phyloP scores from a whole-genome alignment of 2,797 vertebrate genomes.

The Chaetophractus vellerosus region DNA sequence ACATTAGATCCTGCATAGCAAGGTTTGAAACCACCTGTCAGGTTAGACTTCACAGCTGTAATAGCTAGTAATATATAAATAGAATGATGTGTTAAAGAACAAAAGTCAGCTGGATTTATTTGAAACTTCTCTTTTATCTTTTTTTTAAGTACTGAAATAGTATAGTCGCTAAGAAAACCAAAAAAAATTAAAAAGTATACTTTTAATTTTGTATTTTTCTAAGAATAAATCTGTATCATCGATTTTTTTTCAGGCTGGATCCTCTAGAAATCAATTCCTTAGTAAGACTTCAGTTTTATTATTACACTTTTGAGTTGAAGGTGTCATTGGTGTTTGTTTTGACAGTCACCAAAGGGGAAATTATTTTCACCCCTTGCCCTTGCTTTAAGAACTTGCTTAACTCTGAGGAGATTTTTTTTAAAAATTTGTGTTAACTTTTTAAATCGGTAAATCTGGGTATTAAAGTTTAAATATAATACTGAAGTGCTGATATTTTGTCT shows the following conservation, averaged over 20 bases:
- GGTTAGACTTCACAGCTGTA: slow-evolving; percentile 70
- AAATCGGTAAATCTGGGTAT: slow-evolving; percentile 64
- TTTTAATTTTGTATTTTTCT: slow-evolving; percentile 64
- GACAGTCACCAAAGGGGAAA: slow-evolving; percentile 36
- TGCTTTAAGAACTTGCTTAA: slow-evolving; percentile 62
- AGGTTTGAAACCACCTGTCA: slow-evolving; percentile 75
- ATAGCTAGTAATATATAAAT: slow-evolving; percentile 72
- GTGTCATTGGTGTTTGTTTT: slow-evolving; percentile 48
- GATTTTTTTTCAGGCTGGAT: slow-evolving; percentile 12
- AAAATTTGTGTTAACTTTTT: slow-evolving; percentile 67
- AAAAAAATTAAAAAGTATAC: neutral
- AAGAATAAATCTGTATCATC: slow-evolving; percentile 39
- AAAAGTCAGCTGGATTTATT: slow-evolving; percentile 64
- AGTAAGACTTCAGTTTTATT: slow-evolving; percentile 52
- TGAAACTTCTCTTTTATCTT: slow-evolving; percentile 46
- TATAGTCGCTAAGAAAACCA: slow-evolving; percentile 44
- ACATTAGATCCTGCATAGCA: slow-evolving; percentile 44
- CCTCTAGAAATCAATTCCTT: slow-evolving; percentile 69
- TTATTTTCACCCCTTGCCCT: slow-evolving; percentile 3
- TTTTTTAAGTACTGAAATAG: slow-evolving; percentile 42
- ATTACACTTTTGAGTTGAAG: slow-evolving; percentile 70
- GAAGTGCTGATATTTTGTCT: slow-evolving; percentile 64
- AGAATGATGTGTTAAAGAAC: slow-evolving; percentile 33
- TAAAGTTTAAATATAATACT: slow-evolving; percentile 76
- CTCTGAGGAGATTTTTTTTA: slow-evolving; percentile 58